These are phyloP conservation scores for Lagopus leucura DNA, from an alignment of 2,113 vertebrate species.

Conservation along the genomic window DNA sequence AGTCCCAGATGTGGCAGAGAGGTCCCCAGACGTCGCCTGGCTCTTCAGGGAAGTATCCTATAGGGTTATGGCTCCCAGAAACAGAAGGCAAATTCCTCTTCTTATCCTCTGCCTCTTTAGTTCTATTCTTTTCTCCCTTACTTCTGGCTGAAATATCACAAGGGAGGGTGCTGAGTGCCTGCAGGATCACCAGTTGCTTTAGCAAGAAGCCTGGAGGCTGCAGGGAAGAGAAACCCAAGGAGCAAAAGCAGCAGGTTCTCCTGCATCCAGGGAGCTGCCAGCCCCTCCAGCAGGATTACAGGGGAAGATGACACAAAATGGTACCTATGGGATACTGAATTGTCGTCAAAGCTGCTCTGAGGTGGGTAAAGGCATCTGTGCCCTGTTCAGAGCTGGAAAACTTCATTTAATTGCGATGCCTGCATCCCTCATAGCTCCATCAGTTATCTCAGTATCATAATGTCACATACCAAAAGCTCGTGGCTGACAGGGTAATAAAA, in stretches of 20 bases:
- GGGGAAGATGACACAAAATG: rapidly evolving
- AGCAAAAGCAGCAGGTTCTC: neutral
- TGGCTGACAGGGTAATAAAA: neutral
- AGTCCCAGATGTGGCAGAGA: neutral
- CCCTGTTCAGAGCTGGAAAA: neutral
- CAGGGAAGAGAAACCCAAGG: rapidly evolving
- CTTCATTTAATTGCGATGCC: rapidly evolving
- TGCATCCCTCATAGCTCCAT: neutral
- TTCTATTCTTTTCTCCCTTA: neutral
- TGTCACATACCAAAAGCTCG: neutral
- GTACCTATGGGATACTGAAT: rapidly evolving
- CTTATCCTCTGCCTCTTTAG: neutral
- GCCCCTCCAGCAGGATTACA: neutral
- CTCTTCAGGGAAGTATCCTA: conserved; percentile 8
- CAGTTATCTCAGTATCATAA: neutral
- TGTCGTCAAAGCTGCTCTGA: neutral
- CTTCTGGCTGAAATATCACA: neutral
- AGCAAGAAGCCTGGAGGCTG: neutral
- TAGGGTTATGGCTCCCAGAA: neutral
- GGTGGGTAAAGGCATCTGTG: neutral
- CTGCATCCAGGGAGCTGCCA: neutral
- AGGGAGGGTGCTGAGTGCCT: neutral
- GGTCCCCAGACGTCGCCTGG: neutral
- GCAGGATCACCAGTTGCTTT: neutral
- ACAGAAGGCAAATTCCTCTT: neutral